Base-by-base conservation (phyloP, 1,140 invertebrate genomes). In the Bombyx mandarina region DNA sequence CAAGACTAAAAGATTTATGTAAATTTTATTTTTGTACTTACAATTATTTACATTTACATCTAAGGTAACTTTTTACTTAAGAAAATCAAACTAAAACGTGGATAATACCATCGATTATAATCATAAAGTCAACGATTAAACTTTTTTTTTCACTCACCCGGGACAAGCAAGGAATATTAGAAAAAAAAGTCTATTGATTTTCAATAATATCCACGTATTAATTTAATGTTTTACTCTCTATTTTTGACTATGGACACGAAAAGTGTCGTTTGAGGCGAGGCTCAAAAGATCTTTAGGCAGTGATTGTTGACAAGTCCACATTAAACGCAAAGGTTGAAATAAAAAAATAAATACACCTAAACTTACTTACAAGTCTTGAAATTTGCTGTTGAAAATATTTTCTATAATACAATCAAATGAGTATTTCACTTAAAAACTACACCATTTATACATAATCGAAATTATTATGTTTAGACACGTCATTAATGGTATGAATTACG, bases 221-320 rank as follows among this genome's bases (percentile, higher is more conserved):
- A 35, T 35, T 35, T 35, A 35, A 35, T 35, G 2, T 63, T 67
- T 65, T 70, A 81, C 77, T 67, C 65, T 75, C 82, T 82, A 82
- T 61, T 69, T 82, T 82, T 86, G 82, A 83, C 82, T 86, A 86
- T 81, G 77, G 80, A 83, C 82, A 63, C 61, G 26, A 35, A 51
- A 47, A 47, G 43, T 52, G 66, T 77, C 73, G 71, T 68, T 35
- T 73, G 71, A 68, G 71, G 62, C 45, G 51, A 22, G 35, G 68
- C 62, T 72, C 71, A 53, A 67, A 73, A 63, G 66, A 70, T 69
- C 53, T 67, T 54, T 72, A 75, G 77, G 75, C 77, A 80, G 75
- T 80, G 77, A 78, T 69, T 63, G 69, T 68, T 70, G 56, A 57
- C 45, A 61, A 10, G 51, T 62, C 54, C 10, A 63, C 54, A 47